These are phyloP conservation scores for Mastomys coucha DNA, from an alignment of 2,113 vertebrate species.

Conservation along the genomic window DNA sequence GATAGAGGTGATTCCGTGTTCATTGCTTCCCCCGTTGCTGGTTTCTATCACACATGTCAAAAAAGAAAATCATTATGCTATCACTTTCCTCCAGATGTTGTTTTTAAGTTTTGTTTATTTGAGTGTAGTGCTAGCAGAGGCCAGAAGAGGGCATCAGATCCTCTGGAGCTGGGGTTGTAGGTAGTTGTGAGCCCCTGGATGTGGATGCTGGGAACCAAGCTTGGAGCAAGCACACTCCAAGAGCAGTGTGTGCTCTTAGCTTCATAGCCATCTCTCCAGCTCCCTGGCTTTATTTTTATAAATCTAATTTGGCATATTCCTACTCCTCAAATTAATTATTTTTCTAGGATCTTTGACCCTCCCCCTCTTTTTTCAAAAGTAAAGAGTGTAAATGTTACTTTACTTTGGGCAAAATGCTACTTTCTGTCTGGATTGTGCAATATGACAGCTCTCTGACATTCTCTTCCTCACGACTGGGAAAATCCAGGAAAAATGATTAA, in stretches of 20 bases:
- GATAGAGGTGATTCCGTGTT: slow-evolving; percentile 52
- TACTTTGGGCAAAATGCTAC: background rate
- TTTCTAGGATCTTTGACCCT: slow-evolving; percentile 61
- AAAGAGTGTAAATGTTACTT: slow-evolving; percentile 64
- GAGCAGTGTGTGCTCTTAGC: background rate
- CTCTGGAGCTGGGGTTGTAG: background rate
- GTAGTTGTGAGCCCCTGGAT: background rate
- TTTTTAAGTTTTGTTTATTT: background rate
- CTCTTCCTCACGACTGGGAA: slow-evolving; percentile 63
- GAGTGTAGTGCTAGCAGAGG: background rate
- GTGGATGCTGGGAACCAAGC: background rate
- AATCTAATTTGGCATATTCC: slow-evolving; percentile 32
- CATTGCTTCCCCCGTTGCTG: slow-evolving; percentile 10
- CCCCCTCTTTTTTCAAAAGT: slow-evolving; percentile 2
- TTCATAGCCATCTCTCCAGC: background rate
- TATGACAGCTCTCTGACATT: slow-evolving; percentile 58
- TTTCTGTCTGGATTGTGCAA: slow-evolving; percentile 49
- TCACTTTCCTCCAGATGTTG: background rate
- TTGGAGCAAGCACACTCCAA: too few relatives aligned
- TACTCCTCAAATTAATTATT: slow-evolving; percentile 53
- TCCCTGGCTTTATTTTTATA: slow-evolving; percentile 50
- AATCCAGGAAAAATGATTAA: slow-evolving; percentile 70
- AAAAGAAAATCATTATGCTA: background rate
- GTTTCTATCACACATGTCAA: slow-evolving; percentile 3
- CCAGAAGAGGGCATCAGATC: background rate